Evolutionary conservation across 2,888 invertebrate species (phyloP).

Genomic region (Dione juno): DNA sequence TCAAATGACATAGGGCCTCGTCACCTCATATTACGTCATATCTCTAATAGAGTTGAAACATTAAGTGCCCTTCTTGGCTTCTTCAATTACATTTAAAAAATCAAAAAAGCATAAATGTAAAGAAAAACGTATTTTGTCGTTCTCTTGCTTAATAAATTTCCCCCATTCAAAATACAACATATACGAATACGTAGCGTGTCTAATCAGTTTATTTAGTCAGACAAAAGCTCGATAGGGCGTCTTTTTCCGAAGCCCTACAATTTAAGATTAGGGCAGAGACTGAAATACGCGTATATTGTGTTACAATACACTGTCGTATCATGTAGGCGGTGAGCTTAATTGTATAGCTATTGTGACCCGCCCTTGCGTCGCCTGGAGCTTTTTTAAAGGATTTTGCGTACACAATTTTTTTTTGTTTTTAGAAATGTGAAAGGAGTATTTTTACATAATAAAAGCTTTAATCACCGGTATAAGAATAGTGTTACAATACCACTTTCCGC

Average conservation of each 20-base stretch:
- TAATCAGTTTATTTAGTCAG: constrained; percentile 41
- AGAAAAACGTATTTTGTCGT: not conserved
- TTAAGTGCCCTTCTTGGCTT: too few species aligned
- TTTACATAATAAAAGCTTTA: too few species aligned
- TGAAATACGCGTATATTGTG: constrained; percentile 32
- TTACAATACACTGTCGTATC: constrained; percentile 31
- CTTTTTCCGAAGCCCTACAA: constrained; percentile 41
- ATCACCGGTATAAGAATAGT: too few species aligned
- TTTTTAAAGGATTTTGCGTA: not conserved
- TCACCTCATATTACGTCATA: too few species aligned
- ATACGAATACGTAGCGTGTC: not conserved
- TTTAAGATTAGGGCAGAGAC: constrained; percentile 43
- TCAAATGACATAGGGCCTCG: too few species aligned
- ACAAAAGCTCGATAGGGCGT: constrained; percentile 43
- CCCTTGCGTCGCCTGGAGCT: not conserved
- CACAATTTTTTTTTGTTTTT: too few species aligned
- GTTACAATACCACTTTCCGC: too few species aligned
- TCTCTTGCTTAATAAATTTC: not conserved
- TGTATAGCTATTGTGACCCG: constrained; percentile 7
- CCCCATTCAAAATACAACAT: constrained; percentile 4
- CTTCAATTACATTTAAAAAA: too few species aligned
- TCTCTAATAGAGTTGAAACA: too few species aligned
- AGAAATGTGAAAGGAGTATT: too few species aligned
- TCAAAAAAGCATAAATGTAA: not conserved
- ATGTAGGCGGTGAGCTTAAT: constrained; percentile 7